Base-by-base conservation (phyloP, 2,113 vertebrate genomes). In the Dunckerocampus dactyliophorus region DNA sequence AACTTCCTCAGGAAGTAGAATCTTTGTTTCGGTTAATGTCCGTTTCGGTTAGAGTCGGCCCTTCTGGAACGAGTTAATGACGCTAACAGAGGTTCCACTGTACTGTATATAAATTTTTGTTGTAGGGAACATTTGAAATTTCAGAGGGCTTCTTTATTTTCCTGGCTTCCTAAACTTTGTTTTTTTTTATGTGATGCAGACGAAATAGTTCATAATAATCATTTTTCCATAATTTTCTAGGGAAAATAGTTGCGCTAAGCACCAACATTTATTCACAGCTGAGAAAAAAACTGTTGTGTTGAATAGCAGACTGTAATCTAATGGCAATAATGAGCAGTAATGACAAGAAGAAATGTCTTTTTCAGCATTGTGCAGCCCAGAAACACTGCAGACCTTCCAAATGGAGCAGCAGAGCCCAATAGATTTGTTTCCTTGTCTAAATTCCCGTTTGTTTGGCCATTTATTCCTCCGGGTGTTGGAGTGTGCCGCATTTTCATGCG, bases 341-440 rank as follows among this genome's bases (percentile, higher is more conserved):
- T 31, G 28, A 53, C 7, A 60, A 47, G 71, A 66, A 68, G 6
- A 73, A 72, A 67, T 51, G 12, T 68, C 46, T 65, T 61, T 75
- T 78, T 78, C 68, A 79, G 72, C 60, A 60, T 54, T 54, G 62
- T 22, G 37, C 48, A 39, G 68, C 64, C 57, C 42, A 62, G 51
- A 67, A 61, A 51, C 53, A 5, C 54, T 50, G 22, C 39, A 24
- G 46, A 17, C 11, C 56, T 52, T 81, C 63, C 63, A 74, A 77
- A 70, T 62, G 72, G 75, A 79, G 68, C 68, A 65, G 37, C 65
- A 34, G 53, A 65, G 53, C 17, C 17, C 11, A 52, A 67, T 66
- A 73, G 72, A 72, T 76, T 68, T 75, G 55, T 79, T 65, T 75
- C 52, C 72, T 65, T 53, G 75, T 67, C 74, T 72, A 28, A 61